Evolutionary conservation across 2,797 vertebrate species (phyloP).

Genomic region (Eidolon dupreanum): DNA sequence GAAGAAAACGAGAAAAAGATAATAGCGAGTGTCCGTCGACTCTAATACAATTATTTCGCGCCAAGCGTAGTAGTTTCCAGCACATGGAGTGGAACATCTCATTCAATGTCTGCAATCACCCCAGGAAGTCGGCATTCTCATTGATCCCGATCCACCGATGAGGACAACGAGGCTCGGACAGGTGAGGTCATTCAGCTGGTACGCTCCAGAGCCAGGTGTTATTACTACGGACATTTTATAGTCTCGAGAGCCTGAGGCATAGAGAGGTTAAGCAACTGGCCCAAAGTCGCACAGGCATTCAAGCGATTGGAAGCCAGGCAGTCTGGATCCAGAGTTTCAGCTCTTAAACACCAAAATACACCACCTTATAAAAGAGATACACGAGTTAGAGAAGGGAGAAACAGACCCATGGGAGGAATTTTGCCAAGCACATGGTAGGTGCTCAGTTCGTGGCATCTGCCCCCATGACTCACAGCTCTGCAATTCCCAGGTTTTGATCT

Average conservation of each 20-base stretch:
- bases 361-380: neutral
- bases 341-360: neutral
- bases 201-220: too few species aligned
- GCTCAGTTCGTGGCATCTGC: fast-evolving
- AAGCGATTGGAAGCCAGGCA: neutral
- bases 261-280: neutral
- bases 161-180: neutral
- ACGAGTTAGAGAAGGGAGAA: fast-evolving
- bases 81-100: fast-evolving
- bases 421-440: neutral
- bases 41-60: fast-evolving
- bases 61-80: neutral
- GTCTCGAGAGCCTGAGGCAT: neutral
- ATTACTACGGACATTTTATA: too few species aligned
- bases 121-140: fast-evolving
- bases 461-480: neutral
- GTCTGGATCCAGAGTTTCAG: neutral
- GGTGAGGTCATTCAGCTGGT: neutral
- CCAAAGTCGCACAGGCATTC: neutral
- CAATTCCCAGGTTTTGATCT: too few species aligned
- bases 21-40: fast-evolving
- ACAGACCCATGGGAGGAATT: fast-evolving
- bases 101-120: fast-evolving
- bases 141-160: neutral
- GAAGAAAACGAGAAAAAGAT: neutral